Percentiles rank a stretch among this genome's conserved stretches.
Conservation (phyloP, 2,888 invertebrate genomes). For the Dolomedes plantarius region DNA sequence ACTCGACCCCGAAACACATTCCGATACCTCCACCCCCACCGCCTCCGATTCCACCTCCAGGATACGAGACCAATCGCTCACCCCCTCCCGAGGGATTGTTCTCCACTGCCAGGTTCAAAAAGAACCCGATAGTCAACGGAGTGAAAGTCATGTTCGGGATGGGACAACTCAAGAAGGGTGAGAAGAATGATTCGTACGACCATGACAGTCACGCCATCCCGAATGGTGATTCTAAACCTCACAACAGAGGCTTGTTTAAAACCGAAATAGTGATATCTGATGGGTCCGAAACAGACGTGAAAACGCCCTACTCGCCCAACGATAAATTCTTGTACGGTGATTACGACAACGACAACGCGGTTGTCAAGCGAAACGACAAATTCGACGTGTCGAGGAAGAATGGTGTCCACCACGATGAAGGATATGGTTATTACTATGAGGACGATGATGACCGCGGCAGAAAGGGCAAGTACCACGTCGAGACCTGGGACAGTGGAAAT, state of each 20-base stretch:
- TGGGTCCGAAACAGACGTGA: slow-evolving; percentile 57
- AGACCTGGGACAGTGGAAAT: slow-evolving; percentile 67
- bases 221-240: slow-evolving; percentile 1
- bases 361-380: slow-evolving; percentile 35
- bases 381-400: not conserved
- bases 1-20: slow-evolving; percentile 58
- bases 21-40: slow-evolving; percentile 52
- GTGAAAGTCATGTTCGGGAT: slow-evolving; percentile 72
- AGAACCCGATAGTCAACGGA: slow-evolving; percentile 67
- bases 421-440: slow-evolving; percentile 24
- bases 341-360: not conserved
- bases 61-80: slow-evolving; percentile 9
- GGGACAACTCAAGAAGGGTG: slow-evolving; percentile 23
- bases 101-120: slow-evolving; percentile 48
- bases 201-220: not conserved
- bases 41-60: slow-evolving; percentile 21
- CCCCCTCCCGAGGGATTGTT: slow-evolving; percentile 44
- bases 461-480: slow-evolving; percentile 51
- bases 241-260: slow-evolving; percentile 29
- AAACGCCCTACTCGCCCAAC: slow-evolving; percentile 32
- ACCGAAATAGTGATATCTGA: slow-evolving; percentile 51
- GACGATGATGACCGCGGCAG: slow-evolving; percentile 40
- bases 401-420: not conserved
- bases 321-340: slow-evolving; percentile 57
- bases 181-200: not conserved